These are phyloP conservation scores for Folsomia manolachei DNA, from an alignment of 2,888 invertebrate species.

Conservation along the genomic window DNA sequence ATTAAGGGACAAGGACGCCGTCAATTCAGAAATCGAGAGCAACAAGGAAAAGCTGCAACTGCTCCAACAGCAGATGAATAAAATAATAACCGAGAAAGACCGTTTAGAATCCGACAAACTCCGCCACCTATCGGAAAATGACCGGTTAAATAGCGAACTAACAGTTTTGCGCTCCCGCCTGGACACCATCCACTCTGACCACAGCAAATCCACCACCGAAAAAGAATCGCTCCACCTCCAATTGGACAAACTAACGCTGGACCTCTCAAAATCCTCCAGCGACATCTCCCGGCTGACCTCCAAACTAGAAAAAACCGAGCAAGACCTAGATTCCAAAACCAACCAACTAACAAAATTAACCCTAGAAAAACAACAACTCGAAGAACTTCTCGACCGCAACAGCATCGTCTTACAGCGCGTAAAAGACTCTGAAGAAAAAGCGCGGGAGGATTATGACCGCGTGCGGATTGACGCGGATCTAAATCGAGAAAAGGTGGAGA, in stretches of 20 bases:
- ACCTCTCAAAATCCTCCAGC: slow-evolving; percentile 68
- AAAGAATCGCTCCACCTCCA: slow-evolving; percentile 33
- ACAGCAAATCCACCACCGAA: slow-evolving; percentile 69
- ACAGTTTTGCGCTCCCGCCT: too few species aligned
- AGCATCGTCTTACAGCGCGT: slow-evolving; percentile 78
- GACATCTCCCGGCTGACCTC: slow-evolving; percentile 85
- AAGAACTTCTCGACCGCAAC: slow-evolving; percentile 85
- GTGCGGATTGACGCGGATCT: slow-evolving; percentile 42
- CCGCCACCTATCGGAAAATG: too few species aligned
- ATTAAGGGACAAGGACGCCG: slow-evolving; percentile 78
- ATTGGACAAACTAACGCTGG: slow-evolving; percentile 27
- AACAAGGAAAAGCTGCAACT: too few species aligned
- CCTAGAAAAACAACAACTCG: slow-evolving; percentile 78
- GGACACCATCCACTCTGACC: too few species aligned
- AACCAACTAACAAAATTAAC: slow-evolving; percentile 83
- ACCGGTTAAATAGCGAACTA: too few species aligned
- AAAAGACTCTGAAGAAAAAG: slow-evolving; percentile 87
- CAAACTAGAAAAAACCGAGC: slow-evolving; percentile 80
- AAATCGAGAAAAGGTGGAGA: slow-evolving; percentile 35
- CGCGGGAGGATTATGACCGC: slow-evolving; percentile 59
- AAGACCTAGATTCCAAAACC: slow-evolving; percentile 82
- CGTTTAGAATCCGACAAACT: too few species aligned
- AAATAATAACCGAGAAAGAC: too few species aligned
- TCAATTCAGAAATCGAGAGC: slow-evolving; percentile 80
- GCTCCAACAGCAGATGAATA: too few species aligned